Percentiles rank a stretch among this genome's conserved stretches.
These are phyloP conservation scores for Moxostoma hubbsi DNA, from an alignment of 2,797 vertebrate genomes.

Conservation along the genomic window DNA sequence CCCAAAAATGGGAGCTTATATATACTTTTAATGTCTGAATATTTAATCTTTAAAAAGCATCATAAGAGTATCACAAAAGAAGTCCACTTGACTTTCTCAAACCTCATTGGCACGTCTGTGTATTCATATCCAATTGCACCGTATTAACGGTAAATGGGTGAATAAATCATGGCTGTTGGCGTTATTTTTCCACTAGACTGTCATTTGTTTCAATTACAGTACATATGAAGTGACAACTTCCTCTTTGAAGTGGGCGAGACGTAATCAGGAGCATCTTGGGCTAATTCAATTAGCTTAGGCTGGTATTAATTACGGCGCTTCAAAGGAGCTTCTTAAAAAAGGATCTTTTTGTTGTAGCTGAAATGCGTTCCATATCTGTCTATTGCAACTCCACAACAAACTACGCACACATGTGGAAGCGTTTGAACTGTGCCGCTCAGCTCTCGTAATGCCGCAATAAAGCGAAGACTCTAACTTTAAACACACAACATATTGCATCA, in stretches of 20 bases:
- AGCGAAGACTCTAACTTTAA: constrained; percentile 48
- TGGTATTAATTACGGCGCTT: constrained; percentile 51
- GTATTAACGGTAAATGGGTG: too few species aligned
- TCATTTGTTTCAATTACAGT: constrained; percentile 48
- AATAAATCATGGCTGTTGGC: too few species aligned
- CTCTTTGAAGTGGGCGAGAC: constrained; percentile 49
- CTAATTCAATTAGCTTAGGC: constrained; percentile 56
- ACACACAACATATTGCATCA: constrained; percentile 57
- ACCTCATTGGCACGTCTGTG: too few species aligned
- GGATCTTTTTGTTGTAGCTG: constrained; percentile 38
- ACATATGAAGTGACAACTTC: constrained; percentile 50
- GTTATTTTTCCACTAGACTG: constrained; percentile 24
- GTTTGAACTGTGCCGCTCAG: constrained; percentile 60
- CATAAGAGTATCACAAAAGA: too few species aligned
- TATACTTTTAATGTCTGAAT: too few species aligned
- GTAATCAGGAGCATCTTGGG: constrained; percentile 55
- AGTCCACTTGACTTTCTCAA: too few species aligned
- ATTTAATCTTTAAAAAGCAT: too few species aligned
- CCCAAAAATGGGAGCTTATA: too few species aligned
- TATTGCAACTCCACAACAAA: constrained; percentile 60
- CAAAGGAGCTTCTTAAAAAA: constrained; percentile 48
- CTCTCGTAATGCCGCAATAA: constrained; percentile 55
- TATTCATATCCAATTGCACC: too few species aligned
- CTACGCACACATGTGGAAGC: constrained; percentile 60
- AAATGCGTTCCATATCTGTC: constrained; percentile 56